A percentile compares a stretch with the other conserved stretches of the same genome.
Evolutionary conservation across 1,140 invertebrate species (phyloP).

Genomic region (Drosophila gunungcola): DNA sequence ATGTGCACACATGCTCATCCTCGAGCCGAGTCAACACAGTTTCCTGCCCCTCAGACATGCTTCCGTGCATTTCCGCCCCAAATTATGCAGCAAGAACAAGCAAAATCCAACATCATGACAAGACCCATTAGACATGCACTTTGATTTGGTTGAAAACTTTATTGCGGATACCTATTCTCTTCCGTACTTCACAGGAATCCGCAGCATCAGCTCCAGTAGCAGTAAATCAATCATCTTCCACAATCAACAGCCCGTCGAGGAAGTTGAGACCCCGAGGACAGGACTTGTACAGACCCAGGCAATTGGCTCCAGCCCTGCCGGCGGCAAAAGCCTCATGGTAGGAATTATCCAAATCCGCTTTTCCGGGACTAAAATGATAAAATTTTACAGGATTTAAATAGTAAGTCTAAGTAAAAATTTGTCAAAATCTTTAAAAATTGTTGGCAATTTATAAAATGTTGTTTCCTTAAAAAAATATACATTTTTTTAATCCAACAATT

Average conservation of each 20-base stretch:
- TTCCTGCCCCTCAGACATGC: constrained; percentile 66
- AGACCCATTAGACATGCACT: constrained; percentile 73
- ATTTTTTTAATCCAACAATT: too few species aligned
- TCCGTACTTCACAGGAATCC: constrained; percentile 9
- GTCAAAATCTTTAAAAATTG: too few species aligned
- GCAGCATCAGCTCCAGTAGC: background rate
- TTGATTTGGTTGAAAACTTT: constrained; percentile 70
- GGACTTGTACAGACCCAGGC: constrained; percentile 48
- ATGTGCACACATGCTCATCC: constrained; percentile 26
- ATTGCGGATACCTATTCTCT: constrained; percentile 50
- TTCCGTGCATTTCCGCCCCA: constrained; percentile 58
- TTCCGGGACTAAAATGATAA: constrained; percentile 60
- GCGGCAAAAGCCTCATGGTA: constrained; percentile 70
- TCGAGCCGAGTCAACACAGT: constrained; percentile 36
- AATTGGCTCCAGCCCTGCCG: constrained; percentile 72
- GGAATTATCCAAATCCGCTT: constrained; percentile 64
- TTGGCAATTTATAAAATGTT: too few species aligned
- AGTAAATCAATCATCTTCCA: constrained; percentile 66
- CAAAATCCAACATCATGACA: constrained; percentile 56
- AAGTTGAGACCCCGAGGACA: constrained; percentile 63
- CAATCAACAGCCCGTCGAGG: constrained; percentile 39
- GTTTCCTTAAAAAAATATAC: too few species aligned
- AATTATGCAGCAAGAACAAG: constrained; percentile 73
- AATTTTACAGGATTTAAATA: background rate
- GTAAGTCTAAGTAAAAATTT: background rate